Conservation (phyloP, 2,113 vertebrate species). For the Rallus limicola region DNA sequence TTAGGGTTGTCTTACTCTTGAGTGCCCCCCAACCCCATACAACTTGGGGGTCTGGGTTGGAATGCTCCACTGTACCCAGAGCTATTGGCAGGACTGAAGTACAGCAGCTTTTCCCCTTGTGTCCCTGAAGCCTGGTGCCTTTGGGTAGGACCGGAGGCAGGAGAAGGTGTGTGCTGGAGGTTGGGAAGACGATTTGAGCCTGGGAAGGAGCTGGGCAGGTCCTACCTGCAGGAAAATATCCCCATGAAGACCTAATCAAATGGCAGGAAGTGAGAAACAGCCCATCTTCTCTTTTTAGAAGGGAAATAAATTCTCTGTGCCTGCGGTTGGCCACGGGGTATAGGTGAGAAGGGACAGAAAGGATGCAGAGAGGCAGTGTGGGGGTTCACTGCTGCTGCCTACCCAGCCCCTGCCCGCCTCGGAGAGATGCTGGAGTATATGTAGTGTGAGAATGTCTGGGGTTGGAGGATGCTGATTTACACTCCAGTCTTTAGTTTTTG, state of each 20-base stretch:
- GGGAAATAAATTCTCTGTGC: not conserved
- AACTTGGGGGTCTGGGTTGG: accelerated
- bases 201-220: not conserved
- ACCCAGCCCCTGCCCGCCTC: not conserved
- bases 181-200: not conserved
- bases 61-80: not conserved
- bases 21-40: not conserved
- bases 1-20: no score
- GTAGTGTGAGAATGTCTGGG: not conserved
- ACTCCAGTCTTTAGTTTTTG: not conserved
- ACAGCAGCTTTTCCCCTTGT: accelerated
- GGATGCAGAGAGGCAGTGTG: not conserved
- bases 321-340: not conserved
- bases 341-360: not conserved
- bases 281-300: not conserved
- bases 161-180: not conserved
- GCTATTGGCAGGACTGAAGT: not conserved
- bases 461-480: not conserved
- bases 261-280: not conserved
- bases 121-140: not conserved
- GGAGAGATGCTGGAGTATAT: not conserved
- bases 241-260: accelerated
- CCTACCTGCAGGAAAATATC: not conserved
- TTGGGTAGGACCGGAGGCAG: not conserved
- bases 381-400: not conserved